A percentile compares a stretch with the other conserved stretches of the same genome.
phyloP scores from a whole-genome alignment of 2,888 invertebrate species.

The Acronicta psi region DNA sequence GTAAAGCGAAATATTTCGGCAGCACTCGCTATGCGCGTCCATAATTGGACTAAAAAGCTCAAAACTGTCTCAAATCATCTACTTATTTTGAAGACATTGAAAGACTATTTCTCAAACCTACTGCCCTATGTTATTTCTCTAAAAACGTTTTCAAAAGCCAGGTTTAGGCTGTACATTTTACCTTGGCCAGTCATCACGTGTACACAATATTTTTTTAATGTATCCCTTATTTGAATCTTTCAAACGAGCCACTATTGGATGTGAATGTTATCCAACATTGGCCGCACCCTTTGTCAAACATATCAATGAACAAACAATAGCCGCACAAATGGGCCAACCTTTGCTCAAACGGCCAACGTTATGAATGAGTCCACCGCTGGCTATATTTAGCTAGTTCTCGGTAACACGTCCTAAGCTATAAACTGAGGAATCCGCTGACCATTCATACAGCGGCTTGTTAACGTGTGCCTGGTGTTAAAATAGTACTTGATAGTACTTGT shows the following conservation, averaged over 20 bases:
- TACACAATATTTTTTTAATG: too few relatives aligned
- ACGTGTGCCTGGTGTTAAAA: slow-evolving; percentile 20
- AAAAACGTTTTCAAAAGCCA: too few relatives aligned
- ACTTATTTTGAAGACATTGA: too few relatives aligned
- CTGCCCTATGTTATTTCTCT: too few relatives aligned
- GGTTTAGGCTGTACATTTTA: too few relatives aligned
- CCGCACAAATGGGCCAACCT: slow-evolving; percentile 31
- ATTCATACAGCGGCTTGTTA: slow-evolving; percentile 41
- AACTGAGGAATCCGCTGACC: slow-evolving; percentile 52
- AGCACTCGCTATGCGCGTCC: too few relatives aligned
- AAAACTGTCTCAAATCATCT: too few relatives aligned
- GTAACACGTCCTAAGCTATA: slow-evolving; percentile 42
- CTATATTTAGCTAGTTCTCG: slow-evolving; percentile 51
- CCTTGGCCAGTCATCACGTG: too few relatives aligned
- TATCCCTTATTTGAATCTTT: too few relatives aligned
- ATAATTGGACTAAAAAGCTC: too few relatives aligned
- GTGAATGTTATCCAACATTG: slow-evolving; percentile 3
- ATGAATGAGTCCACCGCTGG: slow-evolving; percentile 48
- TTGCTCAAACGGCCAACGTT: slow-evolving; percentile 36
- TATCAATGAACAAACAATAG: slow-evolving; percentile 38
- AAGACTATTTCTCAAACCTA: too few relatives aligned
- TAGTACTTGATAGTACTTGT: slow-evolving; percentile 29
- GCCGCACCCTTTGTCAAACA: slow-evolving; percentile 7
- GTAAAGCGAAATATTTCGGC: too few relatives aligned
- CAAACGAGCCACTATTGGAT: neutral